phyloP scores from a whole-genome alignment of 2,888 invertebrate genomes.

The Terebella lapidaria region DNA sequence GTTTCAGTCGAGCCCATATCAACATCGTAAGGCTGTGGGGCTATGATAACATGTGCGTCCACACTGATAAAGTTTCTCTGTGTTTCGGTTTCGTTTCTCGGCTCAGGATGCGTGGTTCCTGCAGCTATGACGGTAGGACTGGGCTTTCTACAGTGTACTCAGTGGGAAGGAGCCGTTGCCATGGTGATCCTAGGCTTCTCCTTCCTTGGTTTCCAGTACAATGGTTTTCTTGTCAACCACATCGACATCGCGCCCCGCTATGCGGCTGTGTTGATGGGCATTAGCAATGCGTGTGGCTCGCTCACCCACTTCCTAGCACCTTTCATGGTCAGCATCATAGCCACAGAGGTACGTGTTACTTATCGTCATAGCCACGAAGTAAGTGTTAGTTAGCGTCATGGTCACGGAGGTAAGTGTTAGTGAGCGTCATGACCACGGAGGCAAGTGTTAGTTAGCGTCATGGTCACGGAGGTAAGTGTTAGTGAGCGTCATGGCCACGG shows the following conservation, averaged over 20 bases:
- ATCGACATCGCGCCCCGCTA: constrained; percentile 50
- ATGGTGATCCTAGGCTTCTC: constrained; percentile 41
- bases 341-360: constrained; percentile 28
- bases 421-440: too few species aligned
- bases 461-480: too few species aligned
- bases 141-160: constrained; percentile 46
- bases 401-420: too few species aligned
- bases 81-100: too few species aligned
- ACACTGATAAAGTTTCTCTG: too few species aligned
- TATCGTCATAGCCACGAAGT: too few species aligned
- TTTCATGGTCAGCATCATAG: constrained; percentile 39
- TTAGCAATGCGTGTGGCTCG: constrained; percentile 47
- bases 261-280: constrained; percentile 51
- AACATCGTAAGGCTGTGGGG: too few species aligned
- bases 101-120: constrained; percentile 40
- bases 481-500: too few species aligned
- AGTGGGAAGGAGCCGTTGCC: constrained; percentile 34
- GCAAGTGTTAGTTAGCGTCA: too few species aligned
- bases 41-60: too few species aligned
- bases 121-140: constrained; percentile 39
- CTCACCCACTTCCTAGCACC: constrained; percentile 47
- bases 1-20: too few species aligned
- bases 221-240: constrained; percentile 49
- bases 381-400: too few species aligned
- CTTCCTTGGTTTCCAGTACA: constrained; percentile 41